Evolutionary conservation across 2,113 vertebrate genomes (phyloP).

Genomic region (Morone saxatilis): DNA sequence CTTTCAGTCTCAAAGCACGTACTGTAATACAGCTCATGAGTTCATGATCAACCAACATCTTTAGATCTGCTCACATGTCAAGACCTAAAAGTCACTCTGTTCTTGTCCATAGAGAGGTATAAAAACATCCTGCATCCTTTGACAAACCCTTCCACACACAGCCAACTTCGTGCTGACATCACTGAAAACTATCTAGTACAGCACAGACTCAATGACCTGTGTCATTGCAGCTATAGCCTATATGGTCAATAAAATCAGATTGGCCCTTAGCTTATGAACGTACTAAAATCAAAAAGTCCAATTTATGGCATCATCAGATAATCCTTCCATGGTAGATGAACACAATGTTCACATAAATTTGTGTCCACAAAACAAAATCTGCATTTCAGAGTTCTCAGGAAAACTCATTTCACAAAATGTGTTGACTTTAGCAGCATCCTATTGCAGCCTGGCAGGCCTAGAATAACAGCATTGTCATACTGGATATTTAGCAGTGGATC

Average conservation of each 20-base stretch:
- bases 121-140: slow-evolving; percentile 14
- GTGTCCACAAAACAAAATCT: slow-evolving; percentile 63
- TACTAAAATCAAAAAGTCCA: slow-evolving; percentile 53
- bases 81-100: slow-evolving; percentile 15
- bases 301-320: slow-evolving; percentile 61
- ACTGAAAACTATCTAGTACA: slow-evolving; percentile 52
- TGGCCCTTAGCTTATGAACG: slow-evolving; percentile 46
- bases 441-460: slow-evolving; percentile 26
- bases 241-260: slow-evolving; percentile 71
- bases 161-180: slow-evolving; percentile 56
- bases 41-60: slow-evolving; percentile 1
- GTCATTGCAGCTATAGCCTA: slow-evolving; percentile 60
- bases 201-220: slow-evolving; percentile 65
- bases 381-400: slow-evolving; percentile 49
- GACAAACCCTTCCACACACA: slow-evolving; percentile 24
- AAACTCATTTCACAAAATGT: slow-evolving; percentile 48
- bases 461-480: slow-evolving; percentile 17
- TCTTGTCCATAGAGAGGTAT: not conserved
- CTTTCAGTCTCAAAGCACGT: not conserved
- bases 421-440: slow-evolving; percentile 46
- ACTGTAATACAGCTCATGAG: not conserved
- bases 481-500: slow-evolving; percentile 23
- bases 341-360: slow-evolving; percentile 59
- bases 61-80: not conserved
- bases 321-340: slow-evolving; percentile 54